Evolutionary conservation across 2,797 vertebrate genomes (phyloP).

Genomic region (Poeciliopsis presidionis): DNA sequence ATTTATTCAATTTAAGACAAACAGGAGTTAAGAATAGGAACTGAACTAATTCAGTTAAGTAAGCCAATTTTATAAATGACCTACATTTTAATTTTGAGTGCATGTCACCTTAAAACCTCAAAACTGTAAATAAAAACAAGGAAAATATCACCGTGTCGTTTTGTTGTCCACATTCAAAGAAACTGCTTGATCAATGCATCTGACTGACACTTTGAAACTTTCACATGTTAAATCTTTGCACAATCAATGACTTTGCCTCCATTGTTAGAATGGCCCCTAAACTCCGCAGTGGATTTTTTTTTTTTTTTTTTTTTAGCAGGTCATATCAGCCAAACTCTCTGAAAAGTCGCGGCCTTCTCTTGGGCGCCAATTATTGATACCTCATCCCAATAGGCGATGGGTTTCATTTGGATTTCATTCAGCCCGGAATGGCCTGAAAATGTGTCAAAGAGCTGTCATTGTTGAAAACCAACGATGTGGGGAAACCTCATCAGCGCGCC

Average conservation of each 20-base stretch:
- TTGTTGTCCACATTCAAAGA: background rate
- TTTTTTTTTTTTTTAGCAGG: constrained; percentile 42
- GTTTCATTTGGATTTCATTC: constrained; percentile 78
- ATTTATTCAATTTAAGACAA: background rate
- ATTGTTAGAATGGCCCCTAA: constrained; percentile 60
- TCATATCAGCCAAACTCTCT: constrained; percentile 66
- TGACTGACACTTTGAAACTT: constrained; percentile 30
- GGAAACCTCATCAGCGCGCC: constrained; percentile 71
- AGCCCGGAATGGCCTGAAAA: constrained; percentile 67
- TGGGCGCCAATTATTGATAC: constrained; percentile 73
- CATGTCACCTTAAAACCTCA: background rate
- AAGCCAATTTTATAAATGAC: background rate
- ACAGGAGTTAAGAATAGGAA: background rate
- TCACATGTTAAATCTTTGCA: constrained; percentile 62
- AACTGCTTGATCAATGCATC: background rate
- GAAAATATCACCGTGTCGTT: background rate
- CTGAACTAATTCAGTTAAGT: background rate
- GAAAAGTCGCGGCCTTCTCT: constrained; percentile 38
- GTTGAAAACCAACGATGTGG: constrained; percentile 77
- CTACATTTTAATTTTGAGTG: background rate
- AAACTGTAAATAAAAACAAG: no score
- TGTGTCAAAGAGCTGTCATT: constrained; percentile 76
- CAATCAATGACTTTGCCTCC: constrained; percentile 72
- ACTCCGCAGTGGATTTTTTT: constrained; percentile 40
- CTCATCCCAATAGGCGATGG: constrained; percentile 69